phyloP scores from a whole-genome alignment of 1,140 invertebrate species.

The Acyrthosiphon pisum region DNA sequence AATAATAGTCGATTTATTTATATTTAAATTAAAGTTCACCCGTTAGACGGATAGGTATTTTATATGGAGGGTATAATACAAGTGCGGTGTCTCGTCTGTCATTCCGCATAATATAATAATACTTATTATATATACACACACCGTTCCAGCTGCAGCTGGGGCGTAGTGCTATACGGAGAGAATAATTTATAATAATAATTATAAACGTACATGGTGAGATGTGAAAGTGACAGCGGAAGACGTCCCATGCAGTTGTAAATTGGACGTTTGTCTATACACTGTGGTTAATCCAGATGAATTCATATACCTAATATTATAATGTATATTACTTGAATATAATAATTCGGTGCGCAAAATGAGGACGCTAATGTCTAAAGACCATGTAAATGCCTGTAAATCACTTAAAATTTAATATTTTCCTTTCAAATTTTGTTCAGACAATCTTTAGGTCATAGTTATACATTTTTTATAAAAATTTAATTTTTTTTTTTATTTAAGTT shows the following conservation, averaged over 20 bases:
- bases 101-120: background rate
- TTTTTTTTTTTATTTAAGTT: no score
- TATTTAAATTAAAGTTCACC: background rate
- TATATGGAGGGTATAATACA: background rate
- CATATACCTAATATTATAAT: background rate
- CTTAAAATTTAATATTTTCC: no score
- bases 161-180: background rate
- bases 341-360: no score
- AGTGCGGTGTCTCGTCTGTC: background rate
- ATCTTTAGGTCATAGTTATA: no score
- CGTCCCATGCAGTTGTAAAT: background rate
- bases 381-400: no score
- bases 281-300: background rate
- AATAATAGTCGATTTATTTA: slow-evolving; percentile 11
- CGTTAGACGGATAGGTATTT: background rate
- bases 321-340: background rate
- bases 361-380: no score
- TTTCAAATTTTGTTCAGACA: no score
- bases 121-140: background rate
- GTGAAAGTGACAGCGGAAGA: background rate
- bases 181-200: background rate
- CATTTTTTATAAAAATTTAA: no score
- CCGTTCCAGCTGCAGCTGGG: background rate
- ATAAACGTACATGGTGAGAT: background rate
- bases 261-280: background rate